Conservation (phyloP, 2,888 invertebrate genomes). For the Uloborus plumipes region DNA sequence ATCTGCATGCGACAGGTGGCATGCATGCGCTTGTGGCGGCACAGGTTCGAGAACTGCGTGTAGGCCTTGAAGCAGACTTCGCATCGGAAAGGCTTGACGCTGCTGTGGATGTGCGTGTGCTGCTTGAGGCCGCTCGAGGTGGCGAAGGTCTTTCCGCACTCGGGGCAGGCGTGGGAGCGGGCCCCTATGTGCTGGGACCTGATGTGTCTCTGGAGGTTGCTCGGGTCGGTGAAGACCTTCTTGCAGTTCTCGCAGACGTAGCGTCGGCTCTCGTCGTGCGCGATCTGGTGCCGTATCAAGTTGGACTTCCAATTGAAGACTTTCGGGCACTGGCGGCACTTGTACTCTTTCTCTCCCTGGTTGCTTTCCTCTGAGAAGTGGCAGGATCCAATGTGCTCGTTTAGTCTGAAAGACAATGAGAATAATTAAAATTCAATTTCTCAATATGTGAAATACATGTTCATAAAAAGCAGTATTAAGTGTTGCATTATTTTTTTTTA, state of each 20-base stretch:
- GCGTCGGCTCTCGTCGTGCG: conserved; percentile 81
- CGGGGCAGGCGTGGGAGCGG: conserved; percentile 95
- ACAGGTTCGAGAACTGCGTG: conserved; percentile 99
- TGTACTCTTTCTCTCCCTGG: conserved; percentile 76
- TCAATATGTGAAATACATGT: background rate
- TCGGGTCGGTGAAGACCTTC: conserved; percentile 95
- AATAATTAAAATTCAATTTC: background rate
- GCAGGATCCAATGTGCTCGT: conserved; percentile 44
- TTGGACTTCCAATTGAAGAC: conserved; percentile 86
- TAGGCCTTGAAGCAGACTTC: conserved; percentile 95
- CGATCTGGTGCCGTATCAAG: conserved; percentile 84
- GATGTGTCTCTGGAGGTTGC: conserved; percentile 96
- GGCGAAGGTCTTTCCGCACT: conserved; percentile 98
- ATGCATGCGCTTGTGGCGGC: conserved; percentile 99
- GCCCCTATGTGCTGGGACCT: conserved; percentile 95
- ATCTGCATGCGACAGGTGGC: conserved; percentile 93
- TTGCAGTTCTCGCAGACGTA: conserved; percentile 89
- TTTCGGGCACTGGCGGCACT: conserved; percentile 87
- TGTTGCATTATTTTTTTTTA: too few species aligned
- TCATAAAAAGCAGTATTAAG: background rate
- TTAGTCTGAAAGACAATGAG: conserved; percentile 38
- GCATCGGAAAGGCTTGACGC: conserved; percentile 93
- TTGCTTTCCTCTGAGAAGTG: conserved; percentile 58
- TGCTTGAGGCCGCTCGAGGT: conserved; percentile 98
- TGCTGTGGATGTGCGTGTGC: conserved; percentile 98